Conservation (phyloP, 2,113 vertebrate species). For the Paradisaea rubra region DNA sequence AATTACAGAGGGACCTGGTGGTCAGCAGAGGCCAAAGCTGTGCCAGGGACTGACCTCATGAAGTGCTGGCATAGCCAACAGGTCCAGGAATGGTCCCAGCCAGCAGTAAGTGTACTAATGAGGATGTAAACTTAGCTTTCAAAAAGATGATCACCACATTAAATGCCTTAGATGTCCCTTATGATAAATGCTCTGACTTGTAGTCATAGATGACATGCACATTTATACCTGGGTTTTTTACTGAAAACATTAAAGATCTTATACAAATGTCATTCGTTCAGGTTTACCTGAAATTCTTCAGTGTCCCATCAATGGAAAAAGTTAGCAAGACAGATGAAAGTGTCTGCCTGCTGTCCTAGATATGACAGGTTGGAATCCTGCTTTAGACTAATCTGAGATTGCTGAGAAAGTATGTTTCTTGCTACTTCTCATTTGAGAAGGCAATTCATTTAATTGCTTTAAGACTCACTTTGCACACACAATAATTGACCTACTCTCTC, state of each 20-base stretch:
- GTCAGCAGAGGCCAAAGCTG: background rate
- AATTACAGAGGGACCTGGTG: background rate
- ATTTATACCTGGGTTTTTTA: background rate
- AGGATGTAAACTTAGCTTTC: background rate
- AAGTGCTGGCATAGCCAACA: background rate
- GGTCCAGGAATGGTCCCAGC: background rate
- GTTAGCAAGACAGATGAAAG: background rate
- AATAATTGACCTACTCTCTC: background rate
- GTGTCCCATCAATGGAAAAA: background rate
- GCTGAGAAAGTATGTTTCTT: background rate
- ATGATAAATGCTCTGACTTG: background rate
- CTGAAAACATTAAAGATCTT: background rate
- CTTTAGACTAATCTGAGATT: background rate
- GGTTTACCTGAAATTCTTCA: background rate
- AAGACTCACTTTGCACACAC: background rate
- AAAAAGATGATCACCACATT: background rate
- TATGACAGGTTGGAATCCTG: background rate
- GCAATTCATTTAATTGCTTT: background rate
- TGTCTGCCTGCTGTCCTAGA: background rate
- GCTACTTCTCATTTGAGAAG: background rate
- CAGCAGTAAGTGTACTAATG: background rate
- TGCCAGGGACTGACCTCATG: background rate
- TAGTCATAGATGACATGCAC: background rate
- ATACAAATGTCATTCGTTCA: background rate
- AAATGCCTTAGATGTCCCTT: background rate